A percentile compares a stretch with the other conserved stretches of the same genome.
These are phyloP conservation scores for Dromococcyx pavoninus DNA, from an alignment of 2,797 vertebrate species.

Conservation along the genomic window DNA sequence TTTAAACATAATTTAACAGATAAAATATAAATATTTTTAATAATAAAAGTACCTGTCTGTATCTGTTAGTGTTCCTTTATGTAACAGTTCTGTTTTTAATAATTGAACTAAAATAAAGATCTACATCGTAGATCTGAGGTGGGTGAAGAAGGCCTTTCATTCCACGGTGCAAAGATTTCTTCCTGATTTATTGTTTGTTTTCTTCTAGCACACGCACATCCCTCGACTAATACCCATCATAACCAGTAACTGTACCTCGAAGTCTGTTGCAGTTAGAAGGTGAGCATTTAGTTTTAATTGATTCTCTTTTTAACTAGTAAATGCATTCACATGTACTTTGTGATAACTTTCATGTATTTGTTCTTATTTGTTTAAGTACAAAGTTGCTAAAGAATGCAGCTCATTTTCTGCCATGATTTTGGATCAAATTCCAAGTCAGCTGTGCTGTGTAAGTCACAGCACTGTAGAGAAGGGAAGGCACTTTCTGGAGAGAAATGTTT, in stretches of 20 bases:
- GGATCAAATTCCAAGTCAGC: neutral
- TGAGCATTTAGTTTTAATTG: conserved; percentile 65
- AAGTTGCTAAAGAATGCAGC: neutral
- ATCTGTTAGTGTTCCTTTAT: neutral
- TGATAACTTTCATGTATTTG: neutral
- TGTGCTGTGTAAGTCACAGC: neutral
- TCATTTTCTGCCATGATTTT: neutral
- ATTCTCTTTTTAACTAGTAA: neutral
- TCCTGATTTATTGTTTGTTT: neutral
- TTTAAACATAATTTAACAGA: neutral
- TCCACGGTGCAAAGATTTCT: neutral
- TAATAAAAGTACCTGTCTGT: neutral
- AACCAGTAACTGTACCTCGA: conserved; percentile 96
- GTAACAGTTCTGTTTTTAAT: neutral
- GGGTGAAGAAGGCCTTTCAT: neutral
- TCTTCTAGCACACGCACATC: conserved; percentile 90
- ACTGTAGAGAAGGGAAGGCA: neutral
- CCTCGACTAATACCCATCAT: conserved; percentile 96
- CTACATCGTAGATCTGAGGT: neutral
- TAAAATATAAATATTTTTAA: neutral
- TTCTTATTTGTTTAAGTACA: neutral
- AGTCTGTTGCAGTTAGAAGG: conserved; percentile 96
- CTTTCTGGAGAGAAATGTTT: neutral
- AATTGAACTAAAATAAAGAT: neutral
- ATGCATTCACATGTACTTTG: neutral